phyloP scores from a whole-genome alignment of 2,113 vertebrate species.

The Centropus bengalensis region DNA sequence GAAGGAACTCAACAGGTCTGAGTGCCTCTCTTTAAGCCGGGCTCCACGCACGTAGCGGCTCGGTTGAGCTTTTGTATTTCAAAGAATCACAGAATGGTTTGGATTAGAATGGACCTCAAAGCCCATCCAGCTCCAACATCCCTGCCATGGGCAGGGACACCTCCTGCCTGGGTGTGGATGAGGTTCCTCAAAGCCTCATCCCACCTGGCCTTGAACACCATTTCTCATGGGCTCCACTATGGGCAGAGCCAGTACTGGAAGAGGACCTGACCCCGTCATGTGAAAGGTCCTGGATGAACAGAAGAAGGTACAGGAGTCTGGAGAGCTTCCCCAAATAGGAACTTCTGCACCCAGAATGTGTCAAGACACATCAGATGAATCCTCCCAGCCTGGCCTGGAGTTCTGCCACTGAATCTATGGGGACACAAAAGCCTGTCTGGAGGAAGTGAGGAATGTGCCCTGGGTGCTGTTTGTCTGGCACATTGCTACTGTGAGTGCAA shows the following conservation, averaged over 20 bases:
- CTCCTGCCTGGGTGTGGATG: too few species aligned
- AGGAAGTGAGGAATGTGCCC: neutral
- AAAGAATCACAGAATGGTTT: too few species aligned
- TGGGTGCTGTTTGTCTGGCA: neutral
- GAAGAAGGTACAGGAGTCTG: neutral
- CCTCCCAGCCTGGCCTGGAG: neutral
- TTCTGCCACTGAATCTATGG: neutral
- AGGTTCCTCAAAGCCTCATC: too few species aligned
- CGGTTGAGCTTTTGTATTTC: neutral
- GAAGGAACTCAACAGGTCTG: neutral
- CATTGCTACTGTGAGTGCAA: neutral
- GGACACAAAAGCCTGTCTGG: neutral
- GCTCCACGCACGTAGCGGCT: neutral
- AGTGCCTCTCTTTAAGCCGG: neutral
- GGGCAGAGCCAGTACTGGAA: neutral
- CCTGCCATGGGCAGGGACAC: too few species aligned
- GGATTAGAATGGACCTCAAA: too few species aligned
- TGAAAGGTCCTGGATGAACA: neutral
- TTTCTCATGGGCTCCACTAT: fast-evolving
- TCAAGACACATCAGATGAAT: neutral
- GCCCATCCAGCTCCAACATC: too few species aligned
- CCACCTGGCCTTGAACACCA: too few species aligned
- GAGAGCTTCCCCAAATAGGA: neutral
- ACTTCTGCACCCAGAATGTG: neutral
- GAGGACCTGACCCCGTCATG: neutral